phyloP scores from a whole-genome alignment of 2,113 vertebrate species.

The Leucoraja erinaceus region DNA sequence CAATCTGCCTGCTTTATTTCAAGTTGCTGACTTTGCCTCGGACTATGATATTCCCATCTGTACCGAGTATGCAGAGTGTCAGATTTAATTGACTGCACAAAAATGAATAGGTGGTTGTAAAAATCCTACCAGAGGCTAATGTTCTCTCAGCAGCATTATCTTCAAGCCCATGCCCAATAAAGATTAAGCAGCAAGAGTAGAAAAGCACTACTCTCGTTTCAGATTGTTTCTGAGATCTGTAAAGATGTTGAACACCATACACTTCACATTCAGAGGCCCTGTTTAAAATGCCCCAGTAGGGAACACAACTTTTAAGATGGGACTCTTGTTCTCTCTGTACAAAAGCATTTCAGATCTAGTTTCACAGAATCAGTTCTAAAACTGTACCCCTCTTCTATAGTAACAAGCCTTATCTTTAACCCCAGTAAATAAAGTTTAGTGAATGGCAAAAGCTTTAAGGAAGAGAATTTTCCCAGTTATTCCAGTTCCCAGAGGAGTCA shows the following conservation, averaged over 20 bases:
- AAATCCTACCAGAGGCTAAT: background rate
- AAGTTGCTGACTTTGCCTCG: background rate
- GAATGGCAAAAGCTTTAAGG: conserved; percentile 16
- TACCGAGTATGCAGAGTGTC: background rate
- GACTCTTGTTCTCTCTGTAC: background rate
- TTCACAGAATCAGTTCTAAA: conserved; percentile 17
- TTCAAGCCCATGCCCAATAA: background rate
- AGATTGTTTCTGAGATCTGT: conserved; percentile 2
- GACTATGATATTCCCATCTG: background rate
- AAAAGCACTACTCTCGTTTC: too few relatives aligned
- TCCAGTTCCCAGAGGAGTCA: background rate
- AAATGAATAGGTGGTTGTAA: background rate
- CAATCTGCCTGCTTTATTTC: background rate
- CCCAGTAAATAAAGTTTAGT: background rate
- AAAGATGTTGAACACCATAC: conserved; percentile 17
- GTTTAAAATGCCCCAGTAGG: background rate
- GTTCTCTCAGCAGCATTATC: background rate
- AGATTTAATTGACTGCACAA: background rate
- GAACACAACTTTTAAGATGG: background rate
- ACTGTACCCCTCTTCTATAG: background rate
- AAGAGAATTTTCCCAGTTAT: conserved; percentile 21
- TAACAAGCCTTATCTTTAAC: background rate
- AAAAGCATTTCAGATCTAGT: conserved; percentile 18
- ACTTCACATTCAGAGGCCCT: background rate
- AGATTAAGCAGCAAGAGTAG: background rate